Percentiles rank a stretch among this genome's conserved stretches.
Conservation (phyloP, 2,888 invertebrate species). For the Trachelus stipa region DNA sequence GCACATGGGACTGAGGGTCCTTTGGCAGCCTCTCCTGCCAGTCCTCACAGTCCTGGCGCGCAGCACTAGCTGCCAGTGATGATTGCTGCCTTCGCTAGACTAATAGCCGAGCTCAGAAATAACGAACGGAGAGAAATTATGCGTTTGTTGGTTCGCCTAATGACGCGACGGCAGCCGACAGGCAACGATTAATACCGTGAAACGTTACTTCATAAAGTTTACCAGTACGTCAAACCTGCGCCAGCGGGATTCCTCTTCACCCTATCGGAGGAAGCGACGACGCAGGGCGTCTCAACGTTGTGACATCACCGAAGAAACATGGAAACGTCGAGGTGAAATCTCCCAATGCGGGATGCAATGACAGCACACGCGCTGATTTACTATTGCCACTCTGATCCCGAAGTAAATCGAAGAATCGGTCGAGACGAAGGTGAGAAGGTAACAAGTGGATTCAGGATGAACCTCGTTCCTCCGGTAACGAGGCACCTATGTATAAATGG, state of each 20-base stretch:
- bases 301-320: neutral
- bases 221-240: too few relatives aligned
- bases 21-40: neutral
- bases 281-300: neutral
- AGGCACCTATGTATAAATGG: neutral
- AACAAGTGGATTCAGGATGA: too few relatives aligned
- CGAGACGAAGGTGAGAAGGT: too few relatives aligned
- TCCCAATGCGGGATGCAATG: too few relatives aligned
- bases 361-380: too few relatives aligned
- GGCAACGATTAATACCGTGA: too few relatives aligned
- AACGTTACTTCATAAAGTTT: too few relatives aligned
- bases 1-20: too few relatives aligned
- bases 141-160: conserved; percentile 46
- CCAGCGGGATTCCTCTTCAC: neutral
- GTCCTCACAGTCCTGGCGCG: neutral
- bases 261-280: neutral
- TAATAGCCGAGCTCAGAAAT: conserved; percentile 38
- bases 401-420: too few relatives aligned
- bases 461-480: neutral
- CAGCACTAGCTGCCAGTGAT: conserved; percentile 19
- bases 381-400: too few relatives aligned
- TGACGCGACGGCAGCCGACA: conserved; percentile 27
- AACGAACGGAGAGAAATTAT: conserved; percentile 43
- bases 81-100: conserved; percentile 36
- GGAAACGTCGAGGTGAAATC: too few relatives aligned